Evolutionary conservation across 2,113 vertebrate species (phyloP), one percentile per base, ranked within the genome.

Genomic region (Aphelocoma coerulescens): DNA sequence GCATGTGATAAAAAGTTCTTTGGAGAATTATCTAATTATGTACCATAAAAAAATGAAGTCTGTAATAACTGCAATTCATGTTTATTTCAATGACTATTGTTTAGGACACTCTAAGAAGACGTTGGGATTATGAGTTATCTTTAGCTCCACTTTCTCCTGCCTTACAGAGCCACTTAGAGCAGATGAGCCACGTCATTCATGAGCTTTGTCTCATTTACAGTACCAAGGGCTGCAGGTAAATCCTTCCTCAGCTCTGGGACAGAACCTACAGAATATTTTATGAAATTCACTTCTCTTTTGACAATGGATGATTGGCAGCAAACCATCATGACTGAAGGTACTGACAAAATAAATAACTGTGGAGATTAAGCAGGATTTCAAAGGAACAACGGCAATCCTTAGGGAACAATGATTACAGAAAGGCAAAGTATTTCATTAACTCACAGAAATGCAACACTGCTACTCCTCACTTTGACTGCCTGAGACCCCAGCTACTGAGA

Each of bases 1-100:
- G 73, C 80, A 32, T 46, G 52, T 49, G 93, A 93, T 80, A 84
- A 95, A 95, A 95, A 94, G 59, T 91, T 92, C 94, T 95, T 90
- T 67, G 49, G 95, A 97, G 94, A 96, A 95, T 95, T 93, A 95
- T 76, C 67, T 97, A 85, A 96, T 96, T 65, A 96, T 44, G 71
- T 51, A 75, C 85, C 66, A 28, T 57, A 62, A 89, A 91, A 77
- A 84, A 93, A 76, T 43, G 41, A 95, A 92, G 71, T 26, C 44
- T 15, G 32, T 27, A 65, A 14, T 72, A 81, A 49, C 44, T 84
- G 77, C 63, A 93, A 85, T 74, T 89, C 71, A 39, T 51, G 62
- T 76, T 94, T 68, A 44, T 37, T 78, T 78, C 71, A 66, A 57
- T 91, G 81, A 12, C 43, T 85, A 28, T 63, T 93, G 87, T 80